These are phyloP conservation scores for Orius insidiosus DNA, from an alignment of 1,140 invertebrate genomes.

Conservation along the genomic window DNA sequence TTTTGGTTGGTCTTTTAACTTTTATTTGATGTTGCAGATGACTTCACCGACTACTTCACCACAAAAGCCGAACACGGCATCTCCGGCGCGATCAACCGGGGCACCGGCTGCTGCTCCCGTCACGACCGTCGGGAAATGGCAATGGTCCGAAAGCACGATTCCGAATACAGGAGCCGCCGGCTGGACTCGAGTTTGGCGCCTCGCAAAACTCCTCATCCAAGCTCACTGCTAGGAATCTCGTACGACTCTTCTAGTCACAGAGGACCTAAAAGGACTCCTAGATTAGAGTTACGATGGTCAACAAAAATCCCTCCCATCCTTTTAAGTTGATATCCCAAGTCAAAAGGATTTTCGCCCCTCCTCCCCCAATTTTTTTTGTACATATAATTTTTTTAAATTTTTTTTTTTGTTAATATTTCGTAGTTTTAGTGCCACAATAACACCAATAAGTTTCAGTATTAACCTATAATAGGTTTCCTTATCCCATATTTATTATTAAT, in stretches of 20 bases:
- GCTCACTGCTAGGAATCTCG: slow-evolving; percentile 18
- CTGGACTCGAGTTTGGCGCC: slow-evolving; percentile 21
- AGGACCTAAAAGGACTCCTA: too few relatives aligned
- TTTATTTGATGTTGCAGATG: slow-evolving; percentile 15
- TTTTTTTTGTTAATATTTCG: too few relatives aligned
- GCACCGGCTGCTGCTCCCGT: slow-evolving; percentile 2
- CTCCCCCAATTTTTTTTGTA: too few relatives aligned
- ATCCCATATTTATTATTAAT: background rate
- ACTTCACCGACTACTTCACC: slow-evolving; percentile 20
- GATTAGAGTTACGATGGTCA: too few relatives aligned
- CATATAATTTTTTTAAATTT: too few relatives aligned
- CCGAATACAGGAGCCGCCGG: slow-evolving; percentile 16
- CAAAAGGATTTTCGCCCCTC: background rate
- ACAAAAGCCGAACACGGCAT: slow-evolving; percentile 16
- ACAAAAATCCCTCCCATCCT: background rate
- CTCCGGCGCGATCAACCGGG: slow-evolving; percentile 1
- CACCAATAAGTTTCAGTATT: slow-evolving; percentile 2
- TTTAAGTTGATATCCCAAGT: background rate
- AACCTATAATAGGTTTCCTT: slow-evolving; percentile 6
- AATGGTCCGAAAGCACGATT: slow-evolving; percentile 19
- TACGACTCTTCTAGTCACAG: background rate
- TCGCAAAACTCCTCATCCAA: slow-evolving; percentile 19
- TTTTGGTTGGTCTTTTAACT: too few relatives aligned
- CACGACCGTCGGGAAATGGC: slow-evolving; percentile 17
- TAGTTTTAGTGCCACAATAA: background rate